Conservation (phyloP, 2,797 vertebrate species). For the Salarias fasciatus region DNA sequence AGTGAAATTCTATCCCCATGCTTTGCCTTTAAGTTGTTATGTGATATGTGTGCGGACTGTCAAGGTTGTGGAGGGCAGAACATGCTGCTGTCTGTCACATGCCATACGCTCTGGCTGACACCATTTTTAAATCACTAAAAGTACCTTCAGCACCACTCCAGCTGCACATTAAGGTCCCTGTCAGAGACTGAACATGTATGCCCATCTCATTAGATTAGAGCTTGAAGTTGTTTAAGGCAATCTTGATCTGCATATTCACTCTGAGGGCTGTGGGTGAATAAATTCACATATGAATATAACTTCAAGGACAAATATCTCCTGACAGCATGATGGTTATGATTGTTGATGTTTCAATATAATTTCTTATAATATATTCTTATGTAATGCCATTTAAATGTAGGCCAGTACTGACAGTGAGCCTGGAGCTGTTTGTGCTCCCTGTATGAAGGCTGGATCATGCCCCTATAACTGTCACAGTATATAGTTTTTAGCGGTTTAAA, state of each 20-base stretch:
- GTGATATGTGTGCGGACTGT: constrained; percentile 18
- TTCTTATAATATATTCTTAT: too few species aligned
- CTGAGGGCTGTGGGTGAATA: background rate
- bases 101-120: constrained; percentile 1
- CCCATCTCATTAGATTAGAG: background rate
- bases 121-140: constrained; percentile 1
- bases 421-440: background rate
- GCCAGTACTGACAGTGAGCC: background rate
- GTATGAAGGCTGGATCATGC: too few species aligned
- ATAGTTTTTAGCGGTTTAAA: too few species aligned
- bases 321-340: background rate
- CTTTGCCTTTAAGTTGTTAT: constrained; percentile 14
- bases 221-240: background rate
- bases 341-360: background rate
- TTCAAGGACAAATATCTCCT: background rate
- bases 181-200: background rate
- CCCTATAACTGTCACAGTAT: too few species aligned
- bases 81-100: background rate
- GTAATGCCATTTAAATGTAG: background rate
- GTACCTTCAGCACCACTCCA: background rate
- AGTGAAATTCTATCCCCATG: constrained; percentile 2
- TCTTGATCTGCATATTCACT: background rate
- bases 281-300: background rate
- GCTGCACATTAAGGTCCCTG: background rate
- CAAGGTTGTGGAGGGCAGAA: constrained; percentile 20